Evolutionary conservation across 2,797 vertebrate genomes (phyloP), one percentile per base, ranked within the genome.

Genomic region (Sebastes flavidus): DNA sequence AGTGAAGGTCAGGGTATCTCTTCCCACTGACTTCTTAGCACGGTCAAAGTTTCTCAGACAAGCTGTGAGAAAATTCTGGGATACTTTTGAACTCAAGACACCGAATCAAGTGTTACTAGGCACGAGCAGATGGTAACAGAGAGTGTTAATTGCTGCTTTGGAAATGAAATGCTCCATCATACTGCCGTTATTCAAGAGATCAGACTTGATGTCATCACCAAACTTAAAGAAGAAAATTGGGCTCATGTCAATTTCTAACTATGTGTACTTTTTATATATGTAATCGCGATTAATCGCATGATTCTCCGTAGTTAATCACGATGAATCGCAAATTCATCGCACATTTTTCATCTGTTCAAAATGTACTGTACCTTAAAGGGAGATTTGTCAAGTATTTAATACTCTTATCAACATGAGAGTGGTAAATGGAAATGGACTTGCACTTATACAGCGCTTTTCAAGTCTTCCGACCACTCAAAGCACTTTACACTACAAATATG

Each of bases 31-130:
- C 56, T 70, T 72, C 60, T 84, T 20, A 73, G 49, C 60, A 16
- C 13, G 60, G 80, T 82, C 74, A 78, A 78, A 85, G 78, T 82
- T 85, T 85, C 38, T 77, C 78, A 38, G 52, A 18, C 8, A 2
- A 30, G 49, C 71, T 81, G 83, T 89, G 90, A 89, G 88, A 91
- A 93, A 85, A 75, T 81, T 65, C 70, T 49, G 34, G 62, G n/a
- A 71, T 11, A 65, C 79, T 79, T 27, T 72, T 63, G 24, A 80
- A 62, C 42, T 54, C 65, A 22, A 63, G 11, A 78, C 30, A 63
- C 38, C 32, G 30, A 71, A 55, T 32, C 6, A n/a, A 66, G n/a
- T 49, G 49, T 61, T 60, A 24, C 7, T 11, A 34, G 8, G 68
- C 58, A 14, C 2, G 9, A 76, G 46, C 81, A 77, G 80, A 77